phyloP scores from a whole-genome alignment of 2,113 vertebrate species.

The Ctenomys sociabilis region DNA sequence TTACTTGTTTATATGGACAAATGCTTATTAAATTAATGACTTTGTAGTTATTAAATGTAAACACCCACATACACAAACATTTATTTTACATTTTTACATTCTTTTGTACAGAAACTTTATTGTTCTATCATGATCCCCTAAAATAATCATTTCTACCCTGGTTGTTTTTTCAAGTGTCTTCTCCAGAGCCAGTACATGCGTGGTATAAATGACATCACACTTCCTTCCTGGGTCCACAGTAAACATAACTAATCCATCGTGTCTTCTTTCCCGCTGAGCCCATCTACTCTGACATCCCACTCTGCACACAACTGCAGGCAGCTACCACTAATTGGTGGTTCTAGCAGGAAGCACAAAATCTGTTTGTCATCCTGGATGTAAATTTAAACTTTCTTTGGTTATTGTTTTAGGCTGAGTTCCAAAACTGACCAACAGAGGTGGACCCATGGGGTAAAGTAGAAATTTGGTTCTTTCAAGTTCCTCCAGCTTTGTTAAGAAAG shows the following conservation, averaged over 20 bases:
- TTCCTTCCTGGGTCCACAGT: background rate
- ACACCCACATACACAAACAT: background rate
- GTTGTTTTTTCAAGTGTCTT: background rate
- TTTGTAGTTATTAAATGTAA: background rate
- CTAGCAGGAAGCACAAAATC: conserved; percentile 13
- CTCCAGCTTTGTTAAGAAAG: conserved; percentile 43
- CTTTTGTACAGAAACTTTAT: background rate
- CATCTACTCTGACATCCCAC: background rate
- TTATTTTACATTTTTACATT: background rate
- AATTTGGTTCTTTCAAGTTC: conserved; percentile 38
- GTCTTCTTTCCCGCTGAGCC: background rate
- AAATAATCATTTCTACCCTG: background rate
- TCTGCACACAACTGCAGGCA: background rate
- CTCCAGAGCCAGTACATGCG: background rate
- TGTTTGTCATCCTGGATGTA: conserved; percentile 32
- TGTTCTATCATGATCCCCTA: background rate
- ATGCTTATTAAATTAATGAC: background rate
- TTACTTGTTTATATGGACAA: background rate
- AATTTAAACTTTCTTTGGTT: conserved; percentile 62
- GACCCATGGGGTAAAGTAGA: conserved; percentile 18
- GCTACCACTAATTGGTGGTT: conserved; percentile 5
- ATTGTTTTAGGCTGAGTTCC: conserved; percentile 67
- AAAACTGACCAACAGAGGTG: conserved; percentile 45
- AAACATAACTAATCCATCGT: background rate
- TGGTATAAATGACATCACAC: background rate